Evolutionary conservation across 2,113 vertebrate genomes (phyloP), one percentile per base, ranked within the genome.

Genomic region (Odontesthes bonariensis): DNA sequence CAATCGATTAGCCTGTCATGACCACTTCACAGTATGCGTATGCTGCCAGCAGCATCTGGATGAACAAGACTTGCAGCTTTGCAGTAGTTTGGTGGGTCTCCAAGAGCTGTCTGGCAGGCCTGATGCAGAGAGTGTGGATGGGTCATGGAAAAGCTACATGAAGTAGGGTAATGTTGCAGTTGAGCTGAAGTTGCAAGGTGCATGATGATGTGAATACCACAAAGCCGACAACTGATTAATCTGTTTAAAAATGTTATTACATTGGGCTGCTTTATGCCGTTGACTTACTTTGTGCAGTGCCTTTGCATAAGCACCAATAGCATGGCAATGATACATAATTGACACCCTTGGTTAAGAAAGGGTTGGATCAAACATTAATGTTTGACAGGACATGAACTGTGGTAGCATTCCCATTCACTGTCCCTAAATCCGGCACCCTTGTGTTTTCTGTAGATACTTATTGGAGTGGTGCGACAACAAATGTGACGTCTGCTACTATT

Each of bases 21-120:
- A 76, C 76, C 85, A 73, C 83, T 84, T 79, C 71, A 74, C 79
- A 69, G 78, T 69, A 33, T 16, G 70, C 20, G 8, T 65, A 74
- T 55, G 73, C 59, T 77, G 79, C 86, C 75, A 88, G 77, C 73
- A 78, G 82, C 80, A 71, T 88, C 80, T 89, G 85, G 86, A 86
- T 17, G 61, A 85, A 79, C 84, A 80, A 60, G 51, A 73, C 82
- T 82, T 32, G 42, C 80, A 67, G 79, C 73, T 86, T 77, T 71
- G 75, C 70, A 83, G 69, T 79, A 70, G 75, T 66, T 76, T 85
- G 83, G 77, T 57, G 66, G 19, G 35, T 71, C 67, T 88, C 87
- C 87, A 91, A 51, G 64, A 69, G 65, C 59, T 62, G 62, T 58
- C 69, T 79, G 71, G 79, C 78, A 80, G 63, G 74, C 81, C 40